Conservation (phyloP, 2,113 vertebrate species). For the Poeciliopsis prolifica region DNA sequence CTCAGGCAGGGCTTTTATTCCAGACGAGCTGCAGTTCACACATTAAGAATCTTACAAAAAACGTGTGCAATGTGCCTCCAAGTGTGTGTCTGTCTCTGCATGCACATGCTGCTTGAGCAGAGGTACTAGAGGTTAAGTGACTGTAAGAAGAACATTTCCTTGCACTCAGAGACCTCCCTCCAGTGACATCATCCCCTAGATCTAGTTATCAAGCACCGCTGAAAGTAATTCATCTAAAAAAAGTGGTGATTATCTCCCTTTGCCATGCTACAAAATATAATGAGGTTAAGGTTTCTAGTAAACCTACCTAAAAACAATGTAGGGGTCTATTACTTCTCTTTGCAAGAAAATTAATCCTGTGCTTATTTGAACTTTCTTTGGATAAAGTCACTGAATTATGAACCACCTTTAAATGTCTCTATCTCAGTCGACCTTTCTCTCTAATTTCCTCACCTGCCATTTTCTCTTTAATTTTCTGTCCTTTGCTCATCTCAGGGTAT, state of each 20-base stretch:
- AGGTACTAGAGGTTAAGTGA: slow-evolving; percentile 62
- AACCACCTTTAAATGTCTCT: slow-evolving; percentile 29
- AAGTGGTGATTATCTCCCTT: slow-evolving; percentile 54
- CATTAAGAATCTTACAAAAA: slow-evolving; percentile 68
- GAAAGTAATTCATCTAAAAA: slow-evolving; percentile 53
- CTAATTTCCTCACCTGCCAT: slow-evolving; percentile 9
- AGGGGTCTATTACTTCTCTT: slow-evolving; percentile 40
- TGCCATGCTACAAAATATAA: slow-evolving; percentile 49
- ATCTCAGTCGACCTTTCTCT: neutral
- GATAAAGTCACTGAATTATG: slow-evolving; percentile 27
- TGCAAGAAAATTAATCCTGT: slow-evolving; percentile 36
- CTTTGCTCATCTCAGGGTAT: slow-evolving; percentile 85
- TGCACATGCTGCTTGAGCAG: slow-evolving; percentile 24
- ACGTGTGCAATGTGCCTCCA: slow-evolving; percentile 4
- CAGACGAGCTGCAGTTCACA: slow-evolving; percentile 69
- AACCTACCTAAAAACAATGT: slow-evolving; percentile 20
- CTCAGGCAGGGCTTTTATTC: slow-evolving; percentile 71
- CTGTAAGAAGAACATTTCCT: slow-evolving; percentile 62
- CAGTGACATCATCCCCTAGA: slow-evolving; percentile 69
- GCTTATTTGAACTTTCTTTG: slow-evolving; percentile 16
- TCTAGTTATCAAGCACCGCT: slow-evolving; percentile 49
- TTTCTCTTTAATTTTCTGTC: slow-evolving; percentile 3
- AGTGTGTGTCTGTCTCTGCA: slow-evolving; percentile 5
- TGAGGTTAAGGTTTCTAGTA: slow-evolving; percentile 53
- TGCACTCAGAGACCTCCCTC: slow-evolving; percentile 59